phyloP scores from a whole-genome alignment of 2,113 vertebrate genomes.

The Hyperopisus bebe region DNA sequence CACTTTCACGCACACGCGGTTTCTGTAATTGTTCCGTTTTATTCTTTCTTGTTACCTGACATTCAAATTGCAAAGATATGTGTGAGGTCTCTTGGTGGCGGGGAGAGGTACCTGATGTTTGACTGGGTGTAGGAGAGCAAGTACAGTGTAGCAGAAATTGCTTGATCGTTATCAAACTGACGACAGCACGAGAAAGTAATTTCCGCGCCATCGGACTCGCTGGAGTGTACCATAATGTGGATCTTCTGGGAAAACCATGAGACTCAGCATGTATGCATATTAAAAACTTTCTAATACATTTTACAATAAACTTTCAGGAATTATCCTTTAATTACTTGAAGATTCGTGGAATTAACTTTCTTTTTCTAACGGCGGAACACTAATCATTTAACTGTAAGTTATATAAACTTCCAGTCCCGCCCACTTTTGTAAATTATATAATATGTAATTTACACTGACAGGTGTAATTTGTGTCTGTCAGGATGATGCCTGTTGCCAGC shows the following conservation, averaged over 20 bases:
- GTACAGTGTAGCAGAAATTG: neutral
- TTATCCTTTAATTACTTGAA: neutral
- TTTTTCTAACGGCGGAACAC: neutral
- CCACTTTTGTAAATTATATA: neutral
- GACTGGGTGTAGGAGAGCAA: neutral
- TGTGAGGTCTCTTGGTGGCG: neutral
- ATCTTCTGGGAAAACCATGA: neutral
- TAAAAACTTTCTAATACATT: neutral
- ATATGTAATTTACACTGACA: neutral
- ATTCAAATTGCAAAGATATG: neutral
- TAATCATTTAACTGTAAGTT: neutral
- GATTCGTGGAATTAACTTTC: neutral
- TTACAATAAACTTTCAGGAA: neutral
- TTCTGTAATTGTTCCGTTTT: neutral
- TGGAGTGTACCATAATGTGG: neutral
- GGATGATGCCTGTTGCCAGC: neutral
- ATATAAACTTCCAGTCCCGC: neutral
- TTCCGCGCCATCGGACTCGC: neutral
- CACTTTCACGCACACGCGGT: neutral
- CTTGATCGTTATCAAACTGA: neutral
- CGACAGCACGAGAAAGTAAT: neutral
- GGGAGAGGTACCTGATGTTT: neutral
- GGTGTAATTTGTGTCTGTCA: neutral
- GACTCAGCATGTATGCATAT: neutral
- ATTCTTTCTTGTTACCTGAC: neutral